Conservation (phyloP, 1,140 invertebrate species). For the Papilio glaucus region DNA sequence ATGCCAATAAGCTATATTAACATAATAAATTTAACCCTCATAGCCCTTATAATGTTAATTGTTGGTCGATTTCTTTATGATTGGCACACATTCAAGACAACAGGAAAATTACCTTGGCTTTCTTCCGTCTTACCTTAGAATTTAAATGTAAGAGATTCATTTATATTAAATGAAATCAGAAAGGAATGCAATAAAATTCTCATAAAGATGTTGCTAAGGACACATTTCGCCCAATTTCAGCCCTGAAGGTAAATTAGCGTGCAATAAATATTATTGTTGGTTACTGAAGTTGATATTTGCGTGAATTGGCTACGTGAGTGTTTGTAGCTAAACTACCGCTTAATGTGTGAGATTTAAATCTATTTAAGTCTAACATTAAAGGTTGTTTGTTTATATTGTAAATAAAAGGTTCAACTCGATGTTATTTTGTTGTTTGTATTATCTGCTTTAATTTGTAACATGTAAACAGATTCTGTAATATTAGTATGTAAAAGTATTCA, state of each 20-base stretch:
- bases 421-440: not conserved
- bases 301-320: not conserved
- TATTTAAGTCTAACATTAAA: not conserved
- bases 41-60: slow-evolving; percentile 87
- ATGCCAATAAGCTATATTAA: slow-evolving; percentile 86
- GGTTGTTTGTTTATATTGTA: slow-evolving; percentile 14
- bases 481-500: not conserved
- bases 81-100: slow-evolving; percentile 91
- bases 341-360: not conserved
- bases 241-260: not conserved
- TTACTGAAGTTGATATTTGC: not conserved
- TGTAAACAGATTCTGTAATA: not conserved
- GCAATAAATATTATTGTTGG: slow-evolving; percentile 5
- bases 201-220: not conserved
- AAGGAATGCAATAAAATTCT: slow-evolving; percentile 9
- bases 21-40: slow-evolving; percentile 88
- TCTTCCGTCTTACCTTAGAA: slow-evolving; percentile 68
- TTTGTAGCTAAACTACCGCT: not conserved
- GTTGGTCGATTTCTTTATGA: slow-evolving; percentile 91
- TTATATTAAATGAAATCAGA: slow-evolving; percentile 9
- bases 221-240: not conserved
- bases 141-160: not conserved
- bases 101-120: slow-evolving; percentile 92
- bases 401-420: not conserved
- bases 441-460: not conserved